Percentiles rank a stretch among this genome's conserved stretches.
phyloP scores from a whole-genome alignment of 2,888 invertebrate genomes.

The Horisme vitalbata region DNA sequence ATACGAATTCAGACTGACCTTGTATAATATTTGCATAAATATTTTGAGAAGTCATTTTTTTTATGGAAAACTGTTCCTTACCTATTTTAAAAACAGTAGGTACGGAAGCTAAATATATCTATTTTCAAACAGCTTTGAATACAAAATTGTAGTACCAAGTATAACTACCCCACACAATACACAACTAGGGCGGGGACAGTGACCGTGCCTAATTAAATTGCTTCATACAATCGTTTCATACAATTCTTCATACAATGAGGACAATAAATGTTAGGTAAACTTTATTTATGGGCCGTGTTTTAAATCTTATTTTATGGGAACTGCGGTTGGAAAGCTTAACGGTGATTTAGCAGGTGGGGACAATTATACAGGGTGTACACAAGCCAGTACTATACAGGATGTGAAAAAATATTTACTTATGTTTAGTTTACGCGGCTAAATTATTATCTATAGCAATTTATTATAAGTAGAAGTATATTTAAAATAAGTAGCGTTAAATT shows the following conservation, averaged over 20 bases:
- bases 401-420: background rate
- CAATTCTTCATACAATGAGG: slow-evolving; percentile 20
- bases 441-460: too few species aligned
- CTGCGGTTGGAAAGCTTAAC: slow-evolving; percentile 70
- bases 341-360: slow-evolving; percentile 66
- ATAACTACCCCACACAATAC: slow-evolving; percentile 29
- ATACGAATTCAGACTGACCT: too few species aligned
- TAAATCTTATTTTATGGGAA: slow-evolving; percentile 82
- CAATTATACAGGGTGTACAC: slow-evolving; percentile 19
- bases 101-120: too few species aligned
- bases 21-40: too few species aligned
- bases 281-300: slow-evolving; percentile 63
- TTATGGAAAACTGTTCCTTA: too few species aligned
- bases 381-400: background rate
- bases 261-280: slow-evolving; percentile 59
- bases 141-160: slow-evolving; percentile 17
- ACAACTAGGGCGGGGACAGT: slow-evolving; percentile 49
- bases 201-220: slow-evolving; percentile 66
- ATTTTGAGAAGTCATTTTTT: too few species aligned
- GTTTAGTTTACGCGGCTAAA: too few species aligned
- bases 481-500: too few species aligned
- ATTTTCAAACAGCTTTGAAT: too few species aligned
- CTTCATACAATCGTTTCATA: slow-evolving; percentile 42
- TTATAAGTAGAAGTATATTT: too few species aligned
- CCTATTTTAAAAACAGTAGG: too few species aligned